Percentiles rank a stretch among this genome's conserved stretches.
Evolutionary conservation across 2,797 vertebrate genomes (phyloP).

Genomic region (Monodelphis domestica): DNA sequence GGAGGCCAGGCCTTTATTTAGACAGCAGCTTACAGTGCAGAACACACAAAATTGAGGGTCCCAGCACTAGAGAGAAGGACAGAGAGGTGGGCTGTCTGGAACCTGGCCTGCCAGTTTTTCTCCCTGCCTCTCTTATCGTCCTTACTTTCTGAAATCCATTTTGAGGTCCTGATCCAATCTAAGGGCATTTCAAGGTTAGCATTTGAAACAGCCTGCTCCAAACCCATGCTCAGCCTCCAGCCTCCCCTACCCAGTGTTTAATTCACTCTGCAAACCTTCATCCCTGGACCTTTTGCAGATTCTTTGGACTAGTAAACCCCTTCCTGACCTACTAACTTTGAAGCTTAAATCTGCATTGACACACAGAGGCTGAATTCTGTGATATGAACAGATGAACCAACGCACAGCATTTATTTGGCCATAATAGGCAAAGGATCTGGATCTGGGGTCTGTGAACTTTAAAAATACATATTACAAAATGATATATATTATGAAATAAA

Average conservation of each 20-base stretch:
- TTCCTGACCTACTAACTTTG: neutral
- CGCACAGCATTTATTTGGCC: neutral
- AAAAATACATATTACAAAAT: too few relatives aligned
- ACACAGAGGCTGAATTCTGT: neutral
- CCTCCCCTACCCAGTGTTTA: neutral
- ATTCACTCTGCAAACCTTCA: neutral
- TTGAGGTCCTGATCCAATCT: too few relatives aligned
- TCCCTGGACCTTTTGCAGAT: neutral
- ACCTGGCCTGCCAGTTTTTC: neutral
- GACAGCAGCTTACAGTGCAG: neutral
- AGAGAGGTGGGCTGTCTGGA: neutral
- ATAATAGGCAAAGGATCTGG: neutral
- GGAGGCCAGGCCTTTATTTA: neutral
- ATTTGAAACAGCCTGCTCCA: neutral
- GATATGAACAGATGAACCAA: neutral
- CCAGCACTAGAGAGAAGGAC: neutral
- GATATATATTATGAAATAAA: too few relatives aligned
- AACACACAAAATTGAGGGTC: neutral
- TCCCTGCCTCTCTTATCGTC: too few relatives aligned
- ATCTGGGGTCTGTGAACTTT: neutral
- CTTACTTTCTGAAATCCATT: too few relatives aligned
- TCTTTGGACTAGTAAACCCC: neutral
- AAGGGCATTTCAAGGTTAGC: neutral
- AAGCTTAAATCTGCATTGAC: neutral
- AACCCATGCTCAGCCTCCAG: too few relatives aligned